Conservation (phyloP, 2,888 invertebrate species). For the Ametastegia equiseti region DNA sequence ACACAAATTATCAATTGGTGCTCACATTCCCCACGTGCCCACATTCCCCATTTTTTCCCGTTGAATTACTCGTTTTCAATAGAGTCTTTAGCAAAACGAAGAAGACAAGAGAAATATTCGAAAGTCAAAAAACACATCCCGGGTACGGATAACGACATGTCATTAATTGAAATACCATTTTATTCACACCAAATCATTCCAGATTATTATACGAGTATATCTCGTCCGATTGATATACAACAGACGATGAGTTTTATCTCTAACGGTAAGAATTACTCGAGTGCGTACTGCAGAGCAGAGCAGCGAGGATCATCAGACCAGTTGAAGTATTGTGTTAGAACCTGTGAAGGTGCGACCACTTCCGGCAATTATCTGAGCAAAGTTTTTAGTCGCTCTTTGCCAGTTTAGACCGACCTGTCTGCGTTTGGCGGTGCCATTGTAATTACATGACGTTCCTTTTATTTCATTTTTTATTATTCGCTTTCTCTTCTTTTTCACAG, state of each 20-base stretch:
- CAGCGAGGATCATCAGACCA: neutral
- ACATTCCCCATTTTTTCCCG: too few relatives aligned
- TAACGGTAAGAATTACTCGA: neutral
- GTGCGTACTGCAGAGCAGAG: neutral
- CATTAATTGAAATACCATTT: too few relatives aligned
- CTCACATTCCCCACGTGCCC: too few relatives aligned
- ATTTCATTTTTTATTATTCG: neutral
- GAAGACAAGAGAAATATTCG: too few relatives aligned
- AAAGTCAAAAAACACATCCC: too few relatives aligned
- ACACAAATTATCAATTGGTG: too few relatives aligned
- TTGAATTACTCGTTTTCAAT: too few relatives aligned
- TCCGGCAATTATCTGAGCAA: conserved; percentile 12
- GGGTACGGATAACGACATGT: too few relatives aligned
- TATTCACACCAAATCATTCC: too few relatives aligned
- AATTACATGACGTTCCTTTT: conserved; percentile 4
- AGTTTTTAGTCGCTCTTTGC: conserved; percentile 2
- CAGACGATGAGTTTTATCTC: neutral
- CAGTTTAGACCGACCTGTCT: neutral
- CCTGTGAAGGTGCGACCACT: conserved; percentile 34
- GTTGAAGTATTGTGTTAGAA: neutral
- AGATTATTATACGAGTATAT: neutral
- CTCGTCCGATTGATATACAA: neutral
- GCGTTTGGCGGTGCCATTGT: conserved; percentile 30
- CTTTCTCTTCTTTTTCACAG: neutral
- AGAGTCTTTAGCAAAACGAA: too few relatives aligned